Percentiles rank a stretch among this genome's conserved stretches.
Evolutionary conservation across 1,140 invertebrate genomes (phyloP).

Genomic region (Thalassaphorura encarpata): DNA sequence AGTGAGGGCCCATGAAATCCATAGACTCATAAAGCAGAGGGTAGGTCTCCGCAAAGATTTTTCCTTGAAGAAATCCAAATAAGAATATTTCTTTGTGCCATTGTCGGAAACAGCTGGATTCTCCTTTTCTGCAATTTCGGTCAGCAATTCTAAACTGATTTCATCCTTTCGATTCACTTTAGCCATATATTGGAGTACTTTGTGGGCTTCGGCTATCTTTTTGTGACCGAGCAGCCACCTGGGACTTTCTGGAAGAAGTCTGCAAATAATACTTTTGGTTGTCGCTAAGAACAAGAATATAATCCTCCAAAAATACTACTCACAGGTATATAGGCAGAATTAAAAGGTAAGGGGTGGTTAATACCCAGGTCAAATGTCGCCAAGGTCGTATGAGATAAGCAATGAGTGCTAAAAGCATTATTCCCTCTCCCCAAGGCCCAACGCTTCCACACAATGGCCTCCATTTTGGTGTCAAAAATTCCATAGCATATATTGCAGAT

Average conservation of each 20-base stretch:
- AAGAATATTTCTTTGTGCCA: conserved; percentile 11
- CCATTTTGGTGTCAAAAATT: conserved; percentile 16
- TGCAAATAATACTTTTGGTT: too few relatives aligned
- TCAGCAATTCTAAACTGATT: not conserved
- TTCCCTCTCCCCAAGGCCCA: conserved; percentile 21
- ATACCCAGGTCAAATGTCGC: conserved; percentile 3
- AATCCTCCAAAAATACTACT: not conserved
- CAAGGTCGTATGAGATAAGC: conserved; percentile 14
- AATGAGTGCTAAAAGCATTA: conserved; percentile 11
- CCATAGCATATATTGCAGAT: conserved; percentile 8
- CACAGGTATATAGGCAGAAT: conserved; percentile 12
- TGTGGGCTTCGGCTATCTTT: conserved; percentile 18
- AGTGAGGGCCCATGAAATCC: conserved; percentile 25
- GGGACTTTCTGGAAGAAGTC: conserved; percentile 27
- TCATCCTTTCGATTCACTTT: conserved; percentile 14
- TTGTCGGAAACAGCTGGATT: too few relatives aligned
- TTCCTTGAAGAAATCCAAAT: conserved; percentile 18
- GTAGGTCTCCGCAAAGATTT: conserved; percentile 9
- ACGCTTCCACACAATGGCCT: conserved; percentile 3
- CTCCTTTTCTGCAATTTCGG: conserved; percentile 14
- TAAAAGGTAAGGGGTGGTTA: conserved; percentile 7
- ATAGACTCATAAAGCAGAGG: conserved; percentile 20
- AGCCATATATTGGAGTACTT: conserved; percentile 23
- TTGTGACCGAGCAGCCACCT: conserved; percentile 25
- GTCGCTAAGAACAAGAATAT: too few relatives aligned